Evolutionary conservation across 2,113 vertebrate species (phyloP).

Genomic region (Sarotherodon lohbergeri): DNA sequence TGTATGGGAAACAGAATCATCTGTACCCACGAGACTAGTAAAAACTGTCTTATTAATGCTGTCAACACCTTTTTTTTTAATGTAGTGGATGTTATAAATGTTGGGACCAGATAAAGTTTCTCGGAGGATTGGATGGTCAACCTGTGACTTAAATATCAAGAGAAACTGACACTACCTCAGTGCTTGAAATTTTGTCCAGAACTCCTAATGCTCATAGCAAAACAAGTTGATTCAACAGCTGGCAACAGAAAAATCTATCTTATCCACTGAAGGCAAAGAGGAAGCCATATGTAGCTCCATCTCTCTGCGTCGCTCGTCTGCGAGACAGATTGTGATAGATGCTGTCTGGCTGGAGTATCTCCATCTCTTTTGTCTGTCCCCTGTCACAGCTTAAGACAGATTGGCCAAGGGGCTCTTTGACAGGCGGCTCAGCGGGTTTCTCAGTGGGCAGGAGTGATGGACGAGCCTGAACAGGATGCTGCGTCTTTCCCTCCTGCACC

Average conservation of each 20-base stretch:
- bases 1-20: background rate
- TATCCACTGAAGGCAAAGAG: background rate
- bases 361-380: conserved; percentile 59
- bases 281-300: background rate
- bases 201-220: background rate
- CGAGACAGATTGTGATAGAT: conserved; percentile 65
- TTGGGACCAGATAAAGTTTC: accelerated
- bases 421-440: conserved; percentile 46
- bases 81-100: background rate
- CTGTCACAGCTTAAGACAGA: conserved; percentile 66
- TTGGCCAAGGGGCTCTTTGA: conserved; percentile 45
- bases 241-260: background rate
- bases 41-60: background rate
- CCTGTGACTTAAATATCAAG: background rate
- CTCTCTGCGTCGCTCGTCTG: conserved; percentile 1
- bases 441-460: conserved; percentile 55
- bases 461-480: conserved; percentile 74
- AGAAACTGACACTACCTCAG: background rate
- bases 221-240: background rate
- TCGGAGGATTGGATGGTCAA: accelerated
- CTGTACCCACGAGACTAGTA: background rate
- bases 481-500: conserved; percentile 51
- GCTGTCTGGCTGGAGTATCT: conserved; percentile 60
- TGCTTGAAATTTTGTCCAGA: background rate
- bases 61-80: background rate